phyloP scores from a whole-genome alignment of 2,888 invertebrate species.

The Beris morrisii region DNA sequence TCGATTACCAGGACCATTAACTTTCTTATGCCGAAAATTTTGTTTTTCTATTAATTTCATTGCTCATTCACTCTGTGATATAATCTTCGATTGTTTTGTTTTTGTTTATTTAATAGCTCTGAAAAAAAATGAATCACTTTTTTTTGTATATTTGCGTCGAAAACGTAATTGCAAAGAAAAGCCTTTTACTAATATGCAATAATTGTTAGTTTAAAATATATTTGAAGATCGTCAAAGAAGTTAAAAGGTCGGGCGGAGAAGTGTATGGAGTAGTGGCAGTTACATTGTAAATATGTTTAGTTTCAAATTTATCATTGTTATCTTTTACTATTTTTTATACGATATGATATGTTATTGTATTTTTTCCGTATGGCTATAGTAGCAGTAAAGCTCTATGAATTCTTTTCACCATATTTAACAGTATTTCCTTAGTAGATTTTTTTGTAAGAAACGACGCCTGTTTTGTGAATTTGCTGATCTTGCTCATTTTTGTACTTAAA shows the following conservation, averaged over 20 bases:
- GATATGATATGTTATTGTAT: neutral
- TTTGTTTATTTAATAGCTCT: conserved; percentile 1
- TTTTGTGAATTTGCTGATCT: conserved; percentile 20
- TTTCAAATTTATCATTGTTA: conserved; percentile 18
- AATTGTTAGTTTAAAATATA: no score
- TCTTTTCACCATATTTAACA: conserved; percentile 1
- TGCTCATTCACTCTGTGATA: conserved; percentile 23
- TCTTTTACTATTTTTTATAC: neutral
- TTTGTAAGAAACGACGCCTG: conserved; percentile 2
- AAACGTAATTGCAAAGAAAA: no score
- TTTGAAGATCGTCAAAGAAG: conserved; percentile 7
- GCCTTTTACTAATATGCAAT: no score
- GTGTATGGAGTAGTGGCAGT: conserved; percentile 5
- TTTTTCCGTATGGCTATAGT: neutral
- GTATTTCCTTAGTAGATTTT: conserved; percentile 20
- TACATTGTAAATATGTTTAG: conserved; percentile 26
- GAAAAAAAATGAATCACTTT: neutral
- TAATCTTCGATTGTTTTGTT: conserved; percentile 4
- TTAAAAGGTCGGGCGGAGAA: conserved; percentile 9
- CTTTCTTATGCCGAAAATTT: neutral
- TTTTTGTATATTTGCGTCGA: neutral
- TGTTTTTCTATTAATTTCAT: conserved; percentile 5
- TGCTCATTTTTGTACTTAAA: conserved; percentile 30
- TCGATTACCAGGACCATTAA: no score
- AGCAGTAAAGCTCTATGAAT: neutral